Evolutionary conservation across 2,888 invertebrate species (phyloP).

Genomic region (Apotomis capreana): DNA sequence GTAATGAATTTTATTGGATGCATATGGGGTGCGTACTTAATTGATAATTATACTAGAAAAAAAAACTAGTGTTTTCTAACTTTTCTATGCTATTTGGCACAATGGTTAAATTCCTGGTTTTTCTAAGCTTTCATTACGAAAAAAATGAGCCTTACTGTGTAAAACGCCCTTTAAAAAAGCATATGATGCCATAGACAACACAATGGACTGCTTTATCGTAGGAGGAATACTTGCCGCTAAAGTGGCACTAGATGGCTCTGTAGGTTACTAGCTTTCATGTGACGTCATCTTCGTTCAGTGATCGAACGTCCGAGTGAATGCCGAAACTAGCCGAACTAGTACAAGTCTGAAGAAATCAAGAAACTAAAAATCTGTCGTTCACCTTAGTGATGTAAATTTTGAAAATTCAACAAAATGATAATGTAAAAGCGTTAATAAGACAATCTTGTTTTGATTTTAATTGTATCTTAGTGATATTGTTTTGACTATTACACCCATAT

Average conservation of each 20-base stretch:
- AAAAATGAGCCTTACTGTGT: neutral
- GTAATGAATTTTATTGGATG: too few relatives aligned
- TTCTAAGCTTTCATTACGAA: neutral
- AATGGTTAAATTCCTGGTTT: too few relatives aligned
- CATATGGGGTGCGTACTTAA: too few relatives aligned
- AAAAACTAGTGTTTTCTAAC: too few relatives aligned
- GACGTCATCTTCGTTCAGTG: conserved; percentile 76
- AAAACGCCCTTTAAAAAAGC: neutral
- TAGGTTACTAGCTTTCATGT: conserved; percentile 50
- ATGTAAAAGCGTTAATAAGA: conserved; percentile 72
- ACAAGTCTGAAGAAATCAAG: conserved; percentile 82
- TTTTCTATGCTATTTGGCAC: too few relatives aligned
- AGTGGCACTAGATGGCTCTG: conserved; percentile 44
- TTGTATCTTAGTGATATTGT: conserved; percentile 75
- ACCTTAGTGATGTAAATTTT: conserved; percentile 84
- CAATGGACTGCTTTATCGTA: conserved; percentile 40
- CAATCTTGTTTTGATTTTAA: conserved; percentile 74
- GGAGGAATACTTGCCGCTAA: conserved; percentile 13
- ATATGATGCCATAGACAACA: conserved; percentile 29
- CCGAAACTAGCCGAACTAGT: conserved; percentile 86
- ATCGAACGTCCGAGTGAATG: conserved; percentile 82
- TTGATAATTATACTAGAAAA: too few relatives aligned
- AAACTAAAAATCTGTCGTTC: conserved; percentile 85
- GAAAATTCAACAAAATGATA: conserved; percentile 82
- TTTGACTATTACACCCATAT: conserved; percentile 70